Evolutionary conservation across 2,888 invertebrate genomes (phyloP).

Genomic region (Cylloceria caligata): DNA sequence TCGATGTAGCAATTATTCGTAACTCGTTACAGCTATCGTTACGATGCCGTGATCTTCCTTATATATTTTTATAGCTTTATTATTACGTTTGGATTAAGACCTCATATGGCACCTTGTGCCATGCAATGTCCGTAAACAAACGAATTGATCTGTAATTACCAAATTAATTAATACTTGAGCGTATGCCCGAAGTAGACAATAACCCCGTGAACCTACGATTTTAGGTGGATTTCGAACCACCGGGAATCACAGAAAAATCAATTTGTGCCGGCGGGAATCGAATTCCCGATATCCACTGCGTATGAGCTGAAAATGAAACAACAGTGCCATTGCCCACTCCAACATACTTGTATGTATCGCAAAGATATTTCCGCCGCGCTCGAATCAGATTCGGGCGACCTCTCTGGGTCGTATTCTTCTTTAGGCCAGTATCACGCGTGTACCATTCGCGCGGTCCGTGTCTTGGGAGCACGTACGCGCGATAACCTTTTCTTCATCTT

Average conservation of each 20-base stretch:
- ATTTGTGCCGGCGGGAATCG: neutral
- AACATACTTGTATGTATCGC: too few species aligned
- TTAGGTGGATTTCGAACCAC: neutral
- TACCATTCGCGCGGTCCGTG: neutral
- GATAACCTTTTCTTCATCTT: neutral
- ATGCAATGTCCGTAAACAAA: neutral
- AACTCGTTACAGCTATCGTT: neutral
- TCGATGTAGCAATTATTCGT: too few species aligned
- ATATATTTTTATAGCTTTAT: neutral
- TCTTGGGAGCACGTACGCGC: neutral
- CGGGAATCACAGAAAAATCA: neutral
- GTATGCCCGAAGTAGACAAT: neutral
- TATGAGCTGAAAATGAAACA: neutral
- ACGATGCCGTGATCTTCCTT: neutral
- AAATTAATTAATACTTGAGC: too few species aligned
- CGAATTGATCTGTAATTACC: too few species aligned
- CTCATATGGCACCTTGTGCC: neutral
- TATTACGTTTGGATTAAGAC: neutral
- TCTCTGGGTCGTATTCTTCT: neutral
- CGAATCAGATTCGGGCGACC: constrained; percentile 10
- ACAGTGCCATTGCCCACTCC: neutral
- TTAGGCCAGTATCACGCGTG: neutral
- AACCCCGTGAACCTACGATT: neutral
- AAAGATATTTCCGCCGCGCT: neutral
- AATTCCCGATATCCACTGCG: neutral